These are phyloP conservation scores for Dryomyza anilis DNA, from an alignment of 2,888 invertebrate genomes.

Conservation along the genomic window DNA sequence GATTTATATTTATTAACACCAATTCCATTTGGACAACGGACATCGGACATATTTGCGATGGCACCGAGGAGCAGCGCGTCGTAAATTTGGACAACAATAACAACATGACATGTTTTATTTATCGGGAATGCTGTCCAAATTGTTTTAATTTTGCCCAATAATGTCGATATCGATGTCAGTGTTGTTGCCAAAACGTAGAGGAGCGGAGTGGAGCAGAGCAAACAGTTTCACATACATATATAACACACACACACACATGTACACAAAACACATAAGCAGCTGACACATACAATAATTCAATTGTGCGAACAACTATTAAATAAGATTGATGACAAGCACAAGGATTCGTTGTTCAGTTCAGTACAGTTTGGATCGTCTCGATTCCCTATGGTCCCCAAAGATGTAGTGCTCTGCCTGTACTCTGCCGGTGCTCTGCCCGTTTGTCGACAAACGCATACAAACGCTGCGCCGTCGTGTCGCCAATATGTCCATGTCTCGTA, in stretches of 20 bases:
- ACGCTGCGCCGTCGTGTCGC: not conserved
- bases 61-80: constrained; percentile 7
- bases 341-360: not conserved
- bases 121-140: constrained; percentile 35
- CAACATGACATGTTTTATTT: constrained; percentile 55
- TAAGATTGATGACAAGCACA: constrained; percentile 53
- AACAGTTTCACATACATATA: not conserved
- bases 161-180: constrained; percentile 30
- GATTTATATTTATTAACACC: constrained; percentile 38
- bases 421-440: no score
- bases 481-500: no score
- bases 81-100: constrained; percentile 35
- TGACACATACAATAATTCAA: constrained; percentile 57
- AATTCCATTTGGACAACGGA: constrained; percentile 36
- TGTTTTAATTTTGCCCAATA: constrained; percentile 26
- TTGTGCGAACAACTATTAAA: constrained; percentile 57
- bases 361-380: not conserved
- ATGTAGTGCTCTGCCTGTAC: no score
- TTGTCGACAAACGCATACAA: constrained; percentile 24
- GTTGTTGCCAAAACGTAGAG: constrained; percentile 10
- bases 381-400: not conserved
- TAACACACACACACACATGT: not conserved
- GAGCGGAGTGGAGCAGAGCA: not conserved
- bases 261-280: constrained; percentile 44
- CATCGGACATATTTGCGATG: constrained; percentile 33